Percentiles rank a stretch among this genome's conserved stretches.
phyloP scores from a whole-genome alignment of 30 jellyfish, hydroid and myxozoan genomes.

The Chironex yamaguchii region DNA sequence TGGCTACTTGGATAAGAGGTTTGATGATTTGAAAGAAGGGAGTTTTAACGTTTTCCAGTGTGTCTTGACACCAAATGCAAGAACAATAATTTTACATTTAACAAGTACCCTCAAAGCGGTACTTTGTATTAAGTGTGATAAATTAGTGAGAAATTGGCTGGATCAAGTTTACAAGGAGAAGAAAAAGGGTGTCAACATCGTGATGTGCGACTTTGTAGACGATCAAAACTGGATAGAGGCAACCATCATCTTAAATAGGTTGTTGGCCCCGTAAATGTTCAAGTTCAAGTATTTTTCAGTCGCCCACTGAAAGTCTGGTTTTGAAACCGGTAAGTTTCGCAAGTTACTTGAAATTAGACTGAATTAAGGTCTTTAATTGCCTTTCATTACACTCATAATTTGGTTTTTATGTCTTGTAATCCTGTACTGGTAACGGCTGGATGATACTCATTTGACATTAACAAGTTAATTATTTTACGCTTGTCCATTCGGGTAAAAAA shows the following conservation, averaged over 20 bases:
- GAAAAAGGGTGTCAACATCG: conserved; percentile 77
- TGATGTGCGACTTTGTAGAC: conserved; percentile 76
- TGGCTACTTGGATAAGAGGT: conserved; percentile 57
- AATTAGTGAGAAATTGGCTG: conserved; percentile 69
- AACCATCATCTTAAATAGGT: not conserved
- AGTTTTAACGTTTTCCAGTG: conserved; percentile 81
- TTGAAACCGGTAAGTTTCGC: too few relatives aligned
- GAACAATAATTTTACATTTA: conserved; percentile 64
- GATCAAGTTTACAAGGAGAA: conserved; percentile 34
- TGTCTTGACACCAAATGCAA: conserved; percentile 77
- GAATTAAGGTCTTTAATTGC: too few relatives aligned
- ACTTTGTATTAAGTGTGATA: conserved; percentile 49
- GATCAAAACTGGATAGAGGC: not conserved
- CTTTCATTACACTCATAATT: too few relatives aligned
- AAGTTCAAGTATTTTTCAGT: too few relatives aligned
- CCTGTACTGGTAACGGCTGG: too few relatives aligned
- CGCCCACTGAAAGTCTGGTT: too few relatives aligned
- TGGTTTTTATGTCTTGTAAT: too few relatives aligned
- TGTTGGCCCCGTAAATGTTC: too few relatives aligned
- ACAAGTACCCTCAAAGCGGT: conserved; percentile 62
- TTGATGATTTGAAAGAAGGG: conserved; percentile 42
- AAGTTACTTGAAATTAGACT: too few relatives aligned
- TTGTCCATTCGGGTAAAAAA: too few relatives aligned
- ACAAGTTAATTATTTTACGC: too few relatives aligned
- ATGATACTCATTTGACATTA: too few relatives aligned